These are phyloP conservation scores for Phyllostomus hastatus DNA, from an alignment of 2,113 vertebrate genomes.

Conservation along the genomic window DNA sequence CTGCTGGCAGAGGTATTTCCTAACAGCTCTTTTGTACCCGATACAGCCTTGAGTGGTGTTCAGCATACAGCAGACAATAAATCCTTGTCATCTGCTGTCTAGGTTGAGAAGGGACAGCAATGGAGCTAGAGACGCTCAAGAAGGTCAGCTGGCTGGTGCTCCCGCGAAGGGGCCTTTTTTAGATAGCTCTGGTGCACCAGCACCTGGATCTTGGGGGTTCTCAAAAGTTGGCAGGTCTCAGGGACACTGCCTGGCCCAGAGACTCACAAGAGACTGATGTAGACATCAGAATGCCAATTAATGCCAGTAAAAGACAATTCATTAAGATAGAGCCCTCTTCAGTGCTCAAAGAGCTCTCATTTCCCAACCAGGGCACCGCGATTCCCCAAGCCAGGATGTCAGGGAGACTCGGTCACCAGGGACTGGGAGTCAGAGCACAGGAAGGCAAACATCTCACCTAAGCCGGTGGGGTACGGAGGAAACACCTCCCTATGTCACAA, in stretches of 20 bases:
- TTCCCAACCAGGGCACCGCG: background rate
- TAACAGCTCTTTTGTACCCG: background rate
- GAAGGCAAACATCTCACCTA: background rate
- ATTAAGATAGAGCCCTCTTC: background rate
- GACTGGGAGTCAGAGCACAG: background rate
- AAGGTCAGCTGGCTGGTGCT: background rate
- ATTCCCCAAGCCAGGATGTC: background rate
- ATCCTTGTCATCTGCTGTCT: background rate
- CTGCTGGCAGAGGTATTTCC: background rate
- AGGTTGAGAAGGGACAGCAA: background rate
- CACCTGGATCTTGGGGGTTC: background rate
- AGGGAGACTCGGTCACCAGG: background rate
- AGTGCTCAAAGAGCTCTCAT: background rate
- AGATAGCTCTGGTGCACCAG: background rate
- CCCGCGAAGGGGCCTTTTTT: background rate
- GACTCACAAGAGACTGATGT: background rate
- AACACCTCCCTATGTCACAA: background rate
- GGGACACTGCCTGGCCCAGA: background rate
- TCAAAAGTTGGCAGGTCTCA: background rate
- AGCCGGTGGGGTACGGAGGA: background rate
- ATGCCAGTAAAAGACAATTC: background rate
- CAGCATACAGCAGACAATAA: background rate
- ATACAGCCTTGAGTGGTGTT: background rate
- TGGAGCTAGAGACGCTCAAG: background rate
- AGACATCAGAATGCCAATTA: background rate